Evolutionary conservation across 2,113 vertebrate genomes (phyloP).

Genomic region (Protomyctophum bolini): DNA sequence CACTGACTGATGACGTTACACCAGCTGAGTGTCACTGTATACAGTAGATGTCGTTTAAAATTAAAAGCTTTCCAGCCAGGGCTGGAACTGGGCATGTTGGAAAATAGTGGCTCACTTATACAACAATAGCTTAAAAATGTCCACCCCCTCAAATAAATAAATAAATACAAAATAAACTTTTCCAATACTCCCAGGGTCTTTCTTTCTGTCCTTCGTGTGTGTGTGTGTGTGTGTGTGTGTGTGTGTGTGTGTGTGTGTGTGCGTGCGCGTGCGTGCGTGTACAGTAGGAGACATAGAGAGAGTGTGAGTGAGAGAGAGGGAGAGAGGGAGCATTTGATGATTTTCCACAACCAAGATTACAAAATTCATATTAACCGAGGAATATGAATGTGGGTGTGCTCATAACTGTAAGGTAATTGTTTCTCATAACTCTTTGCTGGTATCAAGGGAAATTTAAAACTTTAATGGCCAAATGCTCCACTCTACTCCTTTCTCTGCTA

Average conservation of each 20-base stretch:
- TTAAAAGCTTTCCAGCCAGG: no score
- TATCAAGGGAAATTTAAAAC: conserved; percentile 55
- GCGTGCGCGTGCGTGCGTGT: no score
- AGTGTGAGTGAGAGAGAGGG: background rate
- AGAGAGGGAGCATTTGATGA: background rate
- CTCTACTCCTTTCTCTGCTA: conserved; percentile 30
- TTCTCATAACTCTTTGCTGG: conserved; percentile 51
- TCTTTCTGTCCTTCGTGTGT: background rate
- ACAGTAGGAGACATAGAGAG: no score
- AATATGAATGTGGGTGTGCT: conserved; percentile 27
- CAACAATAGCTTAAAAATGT: no score
- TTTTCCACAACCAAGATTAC: conserved; percentile 22
- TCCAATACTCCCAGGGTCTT: no score
- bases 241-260: background rate
- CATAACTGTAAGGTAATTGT: conserved; percentile 42
- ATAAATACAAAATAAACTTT: no score
- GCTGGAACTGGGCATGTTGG: no score
- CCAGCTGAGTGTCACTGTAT: no score
- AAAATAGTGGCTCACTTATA: no score
- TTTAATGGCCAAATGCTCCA: conserved; percentile 55
- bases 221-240: conserved; percentile 20
- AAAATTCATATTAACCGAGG: conserved; percentile 27
- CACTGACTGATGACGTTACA: no score
- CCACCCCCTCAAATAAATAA: no score
- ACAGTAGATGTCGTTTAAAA: no score